These are phyloP conservation scores for Chelon labrosus DNA, from an alignment of 2,797 vertebrate species.

Conservation along the genomic window DNA sequence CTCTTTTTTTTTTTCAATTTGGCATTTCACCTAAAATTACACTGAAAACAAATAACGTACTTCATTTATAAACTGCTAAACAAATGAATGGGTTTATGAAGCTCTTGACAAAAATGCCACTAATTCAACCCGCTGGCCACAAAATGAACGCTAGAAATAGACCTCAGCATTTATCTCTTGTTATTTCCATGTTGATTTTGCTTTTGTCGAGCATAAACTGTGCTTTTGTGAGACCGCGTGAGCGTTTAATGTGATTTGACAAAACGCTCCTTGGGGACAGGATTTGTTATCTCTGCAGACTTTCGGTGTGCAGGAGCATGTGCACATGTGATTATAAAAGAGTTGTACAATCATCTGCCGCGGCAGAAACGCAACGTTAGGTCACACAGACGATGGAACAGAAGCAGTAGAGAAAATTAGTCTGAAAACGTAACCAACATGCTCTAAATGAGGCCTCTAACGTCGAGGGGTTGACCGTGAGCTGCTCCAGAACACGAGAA, in stretches of 20 bases:
- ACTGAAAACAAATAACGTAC: slow-evolving; percentile 21
- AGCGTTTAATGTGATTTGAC: slow-evolving; percentile 54
- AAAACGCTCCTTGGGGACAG: slow-evolving; percentile 42
- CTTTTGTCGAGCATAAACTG: slow-evolving; percentile 19
- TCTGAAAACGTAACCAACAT: slow-evolving; percentile 45
- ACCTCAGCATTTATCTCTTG: slow-evolving; percentile 20
- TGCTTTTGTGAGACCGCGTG: slow-evolving; percentile 23
- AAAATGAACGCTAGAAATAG: slow-evolving; percentile 20
- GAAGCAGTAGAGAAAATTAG: slow-evolving; percentile 2
- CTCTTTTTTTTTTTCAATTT: slow-evolving; percentile 13
- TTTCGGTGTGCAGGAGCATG: slow-evolving; percentile 45
- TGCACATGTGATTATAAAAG: slow-evolving; percentile 58
- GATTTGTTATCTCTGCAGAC: slow-evolving; percentile 38
- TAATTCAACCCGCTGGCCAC: slow-evolving; percentile 19
- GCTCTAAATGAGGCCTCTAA: slow-evolving; percentile 14
- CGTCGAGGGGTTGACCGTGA: slow-evolving; percentile 2
- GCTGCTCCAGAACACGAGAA: slow-evolving; percentile 15
- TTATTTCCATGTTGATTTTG: slow-evolving; percentile 7
- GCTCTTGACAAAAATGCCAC: slow-evolving; percentile 10
- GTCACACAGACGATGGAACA: slow-evolving; percentile 40
- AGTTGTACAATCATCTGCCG: slow-evolving; percentile 50
- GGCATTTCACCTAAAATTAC: not conserved
- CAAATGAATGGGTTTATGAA: slow-evolving; percentile 9
- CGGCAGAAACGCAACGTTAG: slow-evolving; percentile 28
- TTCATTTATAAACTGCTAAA: slow-evolving; percentile 6